Base-by-base conservation (phyloP, 2,797 vertebrate species). In the Enteromius argenteus region DNA sequence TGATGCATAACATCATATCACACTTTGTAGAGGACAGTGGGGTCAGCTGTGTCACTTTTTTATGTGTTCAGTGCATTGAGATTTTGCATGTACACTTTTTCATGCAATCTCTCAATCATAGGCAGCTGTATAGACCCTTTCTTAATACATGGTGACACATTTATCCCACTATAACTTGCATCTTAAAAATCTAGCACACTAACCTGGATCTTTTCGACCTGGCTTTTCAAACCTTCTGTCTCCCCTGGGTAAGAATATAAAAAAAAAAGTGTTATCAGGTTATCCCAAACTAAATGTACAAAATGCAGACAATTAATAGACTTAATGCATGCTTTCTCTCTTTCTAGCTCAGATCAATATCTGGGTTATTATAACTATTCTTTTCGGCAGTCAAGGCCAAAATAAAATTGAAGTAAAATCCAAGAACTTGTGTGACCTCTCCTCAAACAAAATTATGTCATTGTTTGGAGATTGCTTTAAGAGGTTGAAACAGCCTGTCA, bases 201-300 rank as follows among this genome's bases (percentile, higher is more conserved):
- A 94, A 99, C 98, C 98, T 96, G 97, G 95, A 90, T 99, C 98
- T 97, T 99, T 99, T 93, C 98, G 95, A 91, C 96, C 96, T 94
- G 98, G 97, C 93, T 99, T 99, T 96, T 99, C 98, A 97, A 99
- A 99, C 92, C 98, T 95, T 91, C 97, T 96, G 91, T 99, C 98
- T 92, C 97, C 98, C 96, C 98, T 99, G 77, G 21, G 62, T 90
- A 92, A 90, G n/a, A 42, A 71, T 27, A 27, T 1, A 58, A 84
- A 39, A 7, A 67, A 42, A 51, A 39, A 42, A 0, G 19, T 51
- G 4, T 42, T 17, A 44, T 79, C 14, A 71, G 53, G 2, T 17
- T 71, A 72, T 62, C 53, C 14, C 37, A 5, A 27, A 60, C 21
- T 6, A 53, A 83, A 83, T n/a, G 1, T 39, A 6, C 46, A 53